Conservation (phyloP, 2,888 invertebrate species). For the Caenorhabditis macrosperma region DNA sequence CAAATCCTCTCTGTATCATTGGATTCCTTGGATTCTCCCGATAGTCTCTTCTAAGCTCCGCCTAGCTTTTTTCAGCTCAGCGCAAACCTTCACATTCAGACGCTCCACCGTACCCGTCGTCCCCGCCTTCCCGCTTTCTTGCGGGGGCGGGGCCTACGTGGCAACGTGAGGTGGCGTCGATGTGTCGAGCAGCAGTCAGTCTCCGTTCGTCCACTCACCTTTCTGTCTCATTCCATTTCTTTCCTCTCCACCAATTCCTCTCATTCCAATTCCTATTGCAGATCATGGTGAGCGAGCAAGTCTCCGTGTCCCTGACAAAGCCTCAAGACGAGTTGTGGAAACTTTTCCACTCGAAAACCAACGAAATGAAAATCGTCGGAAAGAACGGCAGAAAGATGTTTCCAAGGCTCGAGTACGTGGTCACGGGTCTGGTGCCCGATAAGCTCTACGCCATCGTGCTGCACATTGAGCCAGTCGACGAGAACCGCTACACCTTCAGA, state of each 20-base stretch:
- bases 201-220: neutral
- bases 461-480: conserved; percentile 84
- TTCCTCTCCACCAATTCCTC: neutral
- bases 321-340: conserved; percentile 90
- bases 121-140: neutral
- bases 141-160: neutral
- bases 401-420: conserved; percentile 88
- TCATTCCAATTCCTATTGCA: too few relatives aligned
- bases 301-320: conserved; percentile 28
- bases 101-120: neutral
- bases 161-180: neutral
- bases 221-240: neutral
- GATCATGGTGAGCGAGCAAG: conserved; percentile 10
- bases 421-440: conserved; percentile 88
- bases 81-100: neutral
- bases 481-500: conserved; percentile 73
- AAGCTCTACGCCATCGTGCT: conserved; percentile 89
- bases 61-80: neutral
- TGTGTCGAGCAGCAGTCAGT: neutral
- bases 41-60: too few relatives aligned
- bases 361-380: conserved; percentile 99
- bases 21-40: too few relatives aligned
- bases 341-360: conserved; percentile 93
- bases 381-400: conserved; percentile 98
- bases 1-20: too few relatives aligned